phyloP scores from a whole-genome alignment of 2,113 vertebrate species.

The Megaceryle maxima region DNA sequence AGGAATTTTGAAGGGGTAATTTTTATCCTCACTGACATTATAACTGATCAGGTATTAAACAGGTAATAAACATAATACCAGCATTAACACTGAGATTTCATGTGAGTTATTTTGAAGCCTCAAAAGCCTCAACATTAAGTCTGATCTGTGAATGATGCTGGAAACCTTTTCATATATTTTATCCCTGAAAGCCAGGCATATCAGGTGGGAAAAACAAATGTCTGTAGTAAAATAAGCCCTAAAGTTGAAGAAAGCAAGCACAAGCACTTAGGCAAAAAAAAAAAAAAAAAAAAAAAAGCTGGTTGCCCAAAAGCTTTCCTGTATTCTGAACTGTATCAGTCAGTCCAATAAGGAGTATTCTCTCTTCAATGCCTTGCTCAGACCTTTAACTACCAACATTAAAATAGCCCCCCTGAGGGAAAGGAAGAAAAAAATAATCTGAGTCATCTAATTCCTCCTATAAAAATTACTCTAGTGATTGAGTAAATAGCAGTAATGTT shows the following conservation, averaged over 20 bases:
- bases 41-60: neutral
- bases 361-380: neutral
- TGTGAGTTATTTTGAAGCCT: neutral
- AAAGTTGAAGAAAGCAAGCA: neutral
- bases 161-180: neutral
- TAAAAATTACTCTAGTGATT: neutral
- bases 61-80: neutral
- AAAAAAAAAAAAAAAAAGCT: neutral
- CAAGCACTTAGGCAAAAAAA: neutral
- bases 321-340: neutral
- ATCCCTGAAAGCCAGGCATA: neutral
- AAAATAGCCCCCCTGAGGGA: neutral
- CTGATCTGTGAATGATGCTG: neutral
- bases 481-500: neutral
- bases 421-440: neutral
- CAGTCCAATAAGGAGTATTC: neutral
- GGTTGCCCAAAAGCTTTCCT: neutral
- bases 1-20: neutral
- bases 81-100: neutral
- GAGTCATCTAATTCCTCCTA: neutral
- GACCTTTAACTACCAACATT: neutral
- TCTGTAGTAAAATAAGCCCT: neutral
- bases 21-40: neutral
- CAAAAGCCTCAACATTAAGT: neutral
- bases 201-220: neutral